Evolutionary conservation across 2,888 invertebrate genomes (phyloP), one percentile per base, ranked within the genome.

Genomic region (Melieria picta): DNA sequence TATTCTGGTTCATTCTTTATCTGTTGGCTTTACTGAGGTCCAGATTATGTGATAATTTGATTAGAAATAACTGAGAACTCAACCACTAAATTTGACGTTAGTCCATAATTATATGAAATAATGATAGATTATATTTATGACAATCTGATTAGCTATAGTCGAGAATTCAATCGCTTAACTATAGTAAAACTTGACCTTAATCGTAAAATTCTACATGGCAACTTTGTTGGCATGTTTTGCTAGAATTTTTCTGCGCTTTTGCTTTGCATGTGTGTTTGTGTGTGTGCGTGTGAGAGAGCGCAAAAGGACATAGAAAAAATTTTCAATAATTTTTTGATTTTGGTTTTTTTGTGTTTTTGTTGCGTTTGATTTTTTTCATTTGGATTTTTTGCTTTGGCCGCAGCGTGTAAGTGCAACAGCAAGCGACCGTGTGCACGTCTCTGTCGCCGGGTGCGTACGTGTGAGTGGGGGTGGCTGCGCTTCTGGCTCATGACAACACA

Each of bases 151-250:
- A 30, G 30, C 3, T 30, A 30, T 30, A 1, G 30, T 3, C 30
- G 30, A 30, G 30, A 30, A 30, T 30, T 30, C 30, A 30, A 30
- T 2, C 30, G 30, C 30, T 30, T 1, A 30, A 3, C 30, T 30
- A 30, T 30, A 30, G 30, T 30, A 30, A 30, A 30, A 30, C 30
- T 30, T 30, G 30, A 30, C 30, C 30, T 30, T 30, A 30, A 30
- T 30, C 5, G 43, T 10, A 47, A n/a, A 7, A n/a, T 46, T 4
- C 7, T 1, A 52, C 60, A 46, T 75, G 76, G 75, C 66, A 77
- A 74, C 76, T 46, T 77, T 70, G 58, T 9, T 61, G 69, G 72
- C 69, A 65, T 76, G 73, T 75, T 76, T 77, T 77, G 77, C 77
- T 73, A 76, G 73, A 77, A 74, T 74, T 73, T 76, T 66, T 58